Percentiles rank a stretch among this genome's conserved stretches.
phyloP scores from a whole-genome alignment of 2,113 vertebrate genomes.

The Gnathonemus longibarbis region DNA sequence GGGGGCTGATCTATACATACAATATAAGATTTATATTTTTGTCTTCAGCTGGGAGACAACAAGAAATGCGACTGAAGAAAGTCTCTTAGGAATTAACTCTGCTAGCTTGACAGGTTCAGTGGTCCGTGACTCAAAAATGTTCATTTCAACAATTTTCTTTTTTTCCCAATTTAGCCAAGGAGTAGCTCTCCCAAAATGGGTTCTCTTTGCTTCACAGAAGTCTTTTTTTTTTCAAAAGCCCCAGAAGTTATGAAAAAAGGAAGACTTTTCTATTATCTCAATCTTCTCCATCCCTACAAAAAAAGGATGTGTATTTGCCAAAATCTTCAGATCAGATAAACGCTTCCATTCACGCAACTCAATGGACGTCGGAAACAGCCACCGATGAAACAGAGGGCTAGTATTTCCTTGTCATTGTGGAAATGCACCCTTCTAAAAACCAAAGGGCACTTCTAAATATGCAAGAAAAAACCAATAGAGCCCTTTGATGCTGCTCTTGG shows the following conservation, averaged over 20 bases:
- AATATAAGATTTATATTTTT: background rate
- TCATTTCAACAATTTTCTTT: background rate
- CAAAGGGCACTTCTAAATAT: background rate
- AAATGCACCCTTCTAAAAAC: background rate
- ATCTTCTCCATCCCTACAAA: background rate
- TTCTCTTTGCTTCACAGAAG: background rate
- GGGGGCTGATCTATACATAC: background rate
- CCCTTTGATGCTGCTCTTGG: background rate
- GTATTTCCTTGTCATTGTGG: constrained; percentile 13
- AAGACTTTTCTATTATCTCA: constrained; percentile 11
- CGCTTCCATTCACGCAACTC: constrained; percentile 5
- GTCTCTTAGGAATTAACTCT: background rate
- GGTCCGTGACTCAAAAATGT: background rate
- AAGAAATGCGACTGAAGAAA: background rate
- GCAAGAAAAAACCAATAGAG: background rate
- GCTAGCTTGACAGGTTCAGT: background rate
- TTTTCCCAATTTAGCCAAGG: background rate
- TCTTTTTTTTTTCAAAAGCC: background rate
- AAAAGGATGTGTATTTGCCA: background rate
- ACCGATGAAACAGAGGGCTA: background rate
- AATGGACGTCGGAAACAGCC: constrained; percentile 10
- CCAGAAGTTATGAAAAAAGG: background rate
- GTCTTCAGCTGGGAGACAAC: background rate
- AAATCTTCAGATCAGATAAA: background rate
- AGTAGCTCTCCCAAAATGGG: background rate